Evolutionary conservation across 2,888 invertebrate genomes (phyloP).

Genomic region (Anodontia alba): DNA sequence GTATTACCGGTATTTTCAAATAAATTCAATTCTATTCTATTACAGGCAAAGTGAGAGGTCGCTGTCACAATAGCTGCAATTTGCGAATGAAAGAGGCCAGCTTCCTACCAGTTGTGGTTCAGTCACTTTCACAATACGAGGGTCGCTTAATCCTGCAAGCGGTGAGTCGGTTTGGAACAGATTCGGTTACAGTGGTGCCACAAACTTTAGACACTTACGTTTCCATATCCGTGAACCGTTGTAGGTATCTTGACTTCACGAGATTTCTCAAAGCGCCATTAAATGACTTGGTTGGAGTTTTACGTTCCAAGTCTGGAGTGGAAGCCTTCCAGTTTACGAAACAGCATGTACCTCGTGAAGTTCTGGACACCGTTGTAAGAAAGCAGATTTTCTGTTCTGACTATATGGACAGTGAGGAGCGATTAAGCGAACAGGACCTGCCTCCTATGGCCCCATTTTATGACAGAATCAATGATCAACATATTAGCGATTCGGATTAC

Average conservation of each 20-base stretch:
- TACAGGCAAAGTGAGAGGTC: background rate
- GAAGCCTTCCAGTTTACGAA: no score
- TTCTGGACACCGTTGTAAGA: background rate
- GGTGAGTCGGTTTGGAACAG: no score
- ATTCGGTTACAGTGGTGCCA: slow-evolving; percentile 8
- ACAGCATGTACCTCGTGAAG: no score
- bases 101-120: background rate
- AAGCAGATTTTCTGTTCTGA: slow-evolving; percentile 11
- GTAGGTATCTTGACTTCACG: no score
- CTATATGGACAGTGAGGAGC: slow-evolving; percentile 15
- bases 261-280: no score
- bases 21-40: background rate
- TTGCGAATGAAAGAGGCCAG: slow-evolving; percentile 10
- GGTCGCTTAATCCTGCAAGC: slow-evolving; percentile 12
- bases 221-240: no score
- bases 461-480: no score
- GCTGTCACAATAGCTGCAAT: slow-evolving; percentile 9
- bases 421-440: no score
- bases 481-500: no score
- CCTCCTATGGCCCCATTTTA: no score
- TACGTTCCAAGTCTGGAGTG: background rate
- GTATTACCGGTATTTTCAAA: background rate
- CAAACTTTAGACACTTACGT: slow-evolving; percentile 18
- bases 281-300: background rate
- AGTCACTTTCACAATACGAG: slow-evolving; percentile 9